phyloP scores from a whole-genome alignment of 2,113 vertebrate genomes.

The Gorsachius goisagi region DNA sequence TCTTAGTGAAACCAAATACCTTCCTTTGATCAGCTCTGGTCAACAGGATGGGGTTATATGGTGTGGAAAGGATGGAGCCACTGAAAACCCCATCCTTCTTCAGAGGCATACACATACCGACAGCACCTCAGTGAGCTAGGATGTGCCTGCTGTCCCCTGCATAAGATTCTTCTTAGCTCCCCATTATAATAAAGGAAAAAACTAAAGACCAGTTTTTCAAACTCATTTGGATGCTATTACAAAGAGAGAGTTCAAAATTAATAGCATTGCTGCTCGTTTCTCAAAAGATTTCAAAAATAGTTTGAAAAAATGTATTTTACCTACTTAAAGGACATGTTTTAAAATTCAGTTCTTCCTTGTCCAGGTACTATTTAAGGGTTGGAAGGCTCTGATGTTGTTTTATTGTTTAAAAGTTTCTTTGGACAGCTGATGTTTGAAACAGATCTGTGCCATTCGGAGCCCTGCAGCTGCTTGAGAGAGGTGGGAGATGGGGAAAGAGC shows the following conservation, averaged over 20 bases:
- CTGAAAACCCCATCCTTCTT: background rate
- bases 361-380: background rate
- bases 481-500: background rate
- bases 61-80: background rate
- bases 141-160: background rate
- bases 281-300: background rate
- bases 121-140: background rate
- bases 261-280: background rate
- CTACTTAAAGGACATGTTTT: background rate
- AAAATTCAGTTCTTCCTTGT: background rate
- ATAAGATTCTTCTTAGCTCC: background rate
- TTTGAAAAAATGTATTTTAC: background rate
- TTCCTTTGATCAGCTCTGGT: background rate
- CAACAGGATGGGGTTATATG: fast-evolving
- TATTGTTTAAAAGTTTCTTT: background rate
- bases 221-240: background rate
- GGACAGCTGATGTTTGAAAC: background rate
- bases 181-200: background rate
- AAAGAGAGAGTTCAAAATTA: background rate
- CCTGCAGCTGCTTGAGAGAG: background rate
- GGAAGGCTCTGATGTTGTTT: background rate
- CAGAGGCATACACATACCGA: fast-evolving
- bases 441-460: background rate
- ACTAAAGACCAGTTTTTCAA: background rate
- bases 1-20: background rate